phyloP scores from a whole-genome alignment of 2,797 vertebrate species.

The Florisuga fusca region DNA sequence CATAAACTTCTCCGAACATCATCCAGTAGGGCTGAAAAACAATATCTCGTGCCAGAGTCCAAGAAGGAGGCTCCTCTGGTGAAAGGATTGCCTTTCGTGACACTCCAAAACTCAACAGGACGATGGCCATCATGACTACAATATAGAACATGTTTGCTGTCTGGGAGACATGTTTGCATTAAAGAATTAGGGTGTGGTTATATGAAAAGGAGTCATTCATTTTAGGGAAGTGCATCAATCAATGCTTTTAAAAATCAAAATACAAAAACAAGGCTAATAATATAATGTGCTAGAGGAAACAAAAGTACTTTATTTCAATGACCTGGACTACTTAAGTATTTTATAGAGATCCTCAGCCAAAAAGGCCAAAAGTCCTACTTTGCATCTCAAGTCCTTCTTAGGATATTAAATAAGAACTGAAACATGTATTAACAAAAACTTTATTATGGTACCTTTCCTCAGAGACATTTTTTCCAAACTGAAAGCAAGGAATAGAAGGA shows the following conservation, averaged over 20 bases:
- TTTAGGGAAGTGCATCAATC: background rate
- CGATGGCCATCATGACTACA: slow-evolving; percentile 96
- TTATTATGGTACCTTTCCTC: background rate
- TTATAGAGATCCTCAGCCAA: background rate
- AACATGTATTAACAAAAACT: background rate
- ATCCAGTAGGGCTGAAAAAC: slow-evolving; percentile 98
- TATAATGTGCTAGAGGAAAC: background rate
- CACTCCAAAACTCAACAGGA: slow-evolving; percentile 94
- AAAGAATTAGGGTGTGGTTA: background rate
- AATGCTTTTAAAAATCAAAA: background rate
- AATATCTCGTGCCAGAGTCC: slow-evolving; percentile 89
- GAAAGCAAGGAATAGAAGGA: background rate
- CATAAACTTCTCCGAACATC: slow-evolving; percentile 98
- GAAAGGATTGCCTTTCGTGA: slow-evolving; percentile 94
- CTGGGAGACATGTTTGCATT: slow-evolving; percentile 71
- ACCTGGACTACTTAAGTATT: background rate
- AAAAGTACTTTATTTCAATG: background rate
- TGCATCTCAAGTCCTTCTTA: background rate
- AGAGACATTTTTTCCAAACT: background rate
- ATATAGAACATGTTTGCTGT: slow-evolving; percentile 98
- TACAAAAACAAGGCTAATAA: background rate
- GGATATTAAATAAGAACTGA: background rate
- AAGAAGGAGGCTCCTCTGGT: slow-evolving; percentile 90
- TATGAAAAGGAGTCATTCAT: background rate
- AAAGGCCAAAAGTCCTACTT: background rate